These are phyloP conservation scores for Anoplophora glabripennis DNA, from an alignment of 1,140 invertebrate genomes.

Conservation along the genomic window DNA sequence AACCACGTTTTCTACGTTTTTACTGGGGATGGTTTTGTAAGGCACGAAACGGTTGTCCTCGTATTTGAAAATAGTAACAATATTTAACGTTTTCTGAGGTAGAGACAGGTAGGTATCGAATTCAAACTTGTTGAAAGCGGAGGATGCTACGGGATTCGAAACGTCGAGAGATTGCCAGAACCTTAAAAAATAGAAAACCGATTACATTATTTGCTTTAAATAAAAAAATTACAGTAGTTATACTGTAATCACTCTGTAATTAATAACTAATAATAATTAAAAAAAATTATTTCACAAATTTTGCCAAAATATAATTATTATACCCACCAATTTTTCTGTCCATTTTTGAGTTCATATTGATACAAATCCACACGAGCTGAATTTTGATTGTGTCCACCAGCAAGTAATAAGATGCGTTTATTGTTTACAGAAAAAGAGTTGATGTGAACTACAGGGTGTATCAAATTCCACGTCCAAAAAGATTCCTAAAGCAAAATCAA, in stretches of 20 bases:
- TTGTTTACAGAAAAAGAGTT: conserved; percentile 24
- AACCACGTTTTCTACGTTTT: conserved; percentile 21
- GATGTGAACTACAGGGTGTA: conserved; percentile 21
- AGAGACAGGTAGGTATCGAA: conserved; percentile 29
- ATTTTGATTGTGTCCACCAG: conserved; percentile 1
- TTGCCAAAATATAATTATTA: no score
- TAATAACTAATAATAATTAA: no score
- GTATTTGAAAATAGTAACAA: conserved; percentile 33
- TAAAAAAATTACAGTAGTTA: no score
- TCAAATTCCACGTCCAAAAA: conserved; percentile 25
- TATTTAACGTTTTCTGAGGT: conserved; percentile 26
- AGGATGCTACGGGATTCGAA: conserved; percentile 1
- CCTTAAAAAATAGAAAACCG: conserved; percentile 9
- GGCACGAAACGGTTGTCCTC: conserved; percentile 25
- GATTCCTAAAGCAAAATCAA: conserved; percentile 19
- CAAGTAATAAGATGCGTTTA: conserved; percentile 18
- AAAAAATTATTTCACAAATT: no score
- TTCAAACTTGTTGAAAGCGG: conserved; percentile 11
- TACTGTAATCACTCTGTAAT: no score
- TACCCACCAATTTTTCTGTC: not conserved
- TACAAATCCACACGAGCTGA: not conserved
- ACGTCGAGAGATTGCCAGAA: conserved; percentile 18
- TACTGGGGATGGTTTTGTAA: conserved; percentile 24
- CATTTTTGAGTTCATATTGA: not conserved
- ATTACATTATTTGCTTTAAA: conserved; percentile 9